These are phyloP conservation scores for Silurus asotus DNA, from an alignment of 2,113 vertebrate species.

Conservation along the genomic window DNA sequence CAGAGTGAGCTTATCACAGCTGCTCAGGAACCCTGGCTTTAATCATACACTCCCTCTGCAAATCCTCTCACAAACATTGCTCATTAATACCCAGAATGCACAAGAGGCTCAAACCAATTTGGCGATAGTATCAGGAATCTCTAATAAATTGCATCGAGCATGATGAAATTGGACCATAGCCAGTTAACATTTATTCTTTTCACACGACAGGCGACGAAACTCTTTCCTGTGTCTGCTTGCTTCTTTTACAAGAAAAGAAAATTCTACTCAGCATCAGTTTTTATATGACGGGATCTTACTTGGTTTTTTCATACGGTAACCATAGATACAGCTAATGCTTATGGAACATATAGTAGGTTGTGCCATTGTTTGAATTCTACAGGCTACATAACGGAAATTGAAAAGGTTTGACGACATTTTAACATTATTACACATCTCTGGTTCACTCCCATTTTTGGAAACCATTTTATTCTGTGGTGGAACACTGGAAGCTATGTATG, in stretches of 20 bases:
- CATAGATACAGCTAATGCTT: not conserved
- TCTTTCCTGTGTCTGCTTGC: not conserved
- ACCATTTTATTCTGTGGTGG: not conserved
- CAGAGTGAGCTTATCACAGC: constrained; percentile 21
- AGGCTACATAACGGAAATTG: not conserved
- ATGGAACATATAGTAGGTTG: not conserved
- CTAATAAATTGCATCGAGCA: not conserved
- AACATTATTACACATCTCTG: not conserved
- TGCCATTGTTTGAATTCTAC: not conserved
- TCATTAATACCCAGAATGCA: constrained; percentile 1
- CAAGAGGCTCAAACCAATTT: not conserved
- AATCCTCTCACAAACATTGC: not conserved
- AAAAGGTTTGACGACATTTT: not conserved
- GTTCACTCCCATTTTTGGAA: not conserved
- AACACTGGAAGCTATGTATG: too few species aligned
- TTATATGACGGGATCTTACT: not conserved
- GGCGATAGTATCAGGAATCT: not conserved
- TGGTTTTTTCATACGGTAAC: not conserved
- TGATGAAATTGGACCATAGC: constrained; percentile 15
- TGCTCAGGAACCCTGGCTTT: constrained; percentile 20
- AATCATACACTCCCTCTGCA: constrained; percentile 3
- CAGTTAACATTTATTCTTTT: not conserved
- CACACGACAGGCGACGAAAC: not conserved
- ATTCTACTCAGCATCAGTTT: not conserved
- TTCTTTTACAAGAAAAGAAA: not conserved